Evolutionary conservation across 1,140 invertebrate species (phyloP), one percentile per base, ranked within the genome.

Genomic region (Adoxophyes honmai): DNA sequence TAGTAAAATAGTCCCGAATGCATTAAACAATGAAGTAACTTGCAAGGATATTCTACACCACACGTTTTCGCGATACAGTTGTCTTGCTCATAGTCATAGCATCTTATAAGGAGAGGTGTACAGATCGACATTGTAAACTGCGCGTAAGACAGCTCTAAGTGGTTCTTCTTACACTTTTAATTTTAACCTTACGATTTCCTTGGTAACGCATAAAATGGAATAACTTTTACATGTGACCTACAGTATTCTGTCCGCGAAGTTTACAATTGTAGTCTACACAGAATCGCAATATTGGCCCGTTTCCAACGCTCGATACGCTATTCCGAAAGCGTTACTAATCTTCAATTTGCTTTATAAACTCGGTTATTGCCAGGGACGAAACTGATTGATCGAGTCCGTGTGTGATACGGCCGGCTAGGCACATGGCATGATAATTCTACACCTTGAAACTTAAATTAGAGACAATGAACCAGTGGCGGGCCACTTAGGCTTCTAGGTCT

Each of bases 341-440:
- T 48, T 21, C 42, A 18, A 48, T 48, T 48, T 48, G 18, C 18
- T 48, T 48, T 21, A 48, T 48, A 48, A 48, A 21, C 42, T 48
- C 21, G 18, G 42, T 33, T 48, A 48, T 48, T 11, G 42, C 11
- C 42, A 33, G 18, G 42, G 42, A 48, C 42, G 42, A 48, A 48
- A 11, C 42, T 48, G 42, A 48, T 48, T 48, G 39, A 44, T 16
- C 18, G 42, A 21, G 42, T 10, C 39, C 18, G 42, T 48, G 42
- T 10, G 42, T 21, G 42, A 44, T 48, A 18, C n/a, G 21, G 21
- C 21, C 21, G 42, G 16, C 21, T 48, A n/a, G n/a, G n/a, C n/a
- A n/a, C 21, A 33, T 48, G 6, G 21, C 42, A 48, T 28, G 39
- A 18, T 48, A 18, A 6, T 28, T 28, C 21, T 3, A 28, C 21